phyloP scores from a whole-genome alignment of 1,140 invertebrate species.

The Achroia grisella region DNA sequence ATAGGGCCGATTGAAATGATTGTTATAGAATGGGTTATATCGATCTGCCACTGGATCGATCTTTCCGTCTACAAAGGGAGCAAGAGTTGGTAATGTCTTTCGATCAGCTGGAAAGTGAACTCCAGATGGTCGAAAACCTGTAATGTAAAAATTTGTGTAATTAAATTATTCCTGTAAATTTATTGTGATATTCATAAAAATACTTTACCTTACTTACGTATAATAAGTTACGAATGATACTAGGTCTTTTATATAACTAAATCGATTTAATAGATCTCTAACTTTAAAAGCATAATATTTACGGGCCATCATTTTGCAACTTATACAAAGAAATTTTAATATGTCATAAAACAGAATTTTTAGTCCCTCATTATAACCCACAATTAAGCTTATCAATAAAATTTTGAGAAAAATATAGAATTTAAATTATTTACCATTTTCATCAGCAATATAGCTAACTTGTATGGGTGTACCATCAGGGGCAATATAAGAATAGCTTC shows the following conservation, averaged over 20 bases:
- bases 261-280: too few relatives aligned
- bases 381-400: too few relatives aligned
- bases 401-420: background rate
- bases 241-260: too few relatives aligned
- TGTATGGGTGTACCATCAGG: conserved; percentile 82
- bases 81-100: conserved; percentile 18
- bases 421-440: conserved; percentile 49
- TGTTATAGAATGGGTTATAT: conserved; percentile 28
- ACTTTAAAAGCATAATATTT: too few relatives aligned
- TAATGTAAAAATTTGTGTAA: conserved; percentile 2
- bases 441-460: conserved; percentile 78
- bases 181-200: too few relatives aligned
- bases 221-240: too few relatives aligned
- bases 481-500: conserved; percentile 85
- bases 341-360: too few relatives aligned
- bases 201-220: too few relatives aligned
- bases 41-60: conserved; percentile 31
- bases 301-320: too few relatives aligned
- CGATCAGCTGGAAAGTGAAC: conserved; percentile 54
- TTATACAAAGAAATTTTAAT: too few relatives aligned
- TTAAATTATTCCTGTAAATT: too few relatives aligned
- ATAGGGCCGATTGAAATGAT: conserved; percentile 26
- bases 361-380: too few relatives aligned
- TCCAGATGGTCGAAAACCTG: conserved; percentile 61
- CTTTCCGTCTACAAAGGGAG: conserved; percentile 13